Base-by-base conservation (phyloP, 2,113 vertebrate genomes). In the Centropus bengalensis region DNA sequence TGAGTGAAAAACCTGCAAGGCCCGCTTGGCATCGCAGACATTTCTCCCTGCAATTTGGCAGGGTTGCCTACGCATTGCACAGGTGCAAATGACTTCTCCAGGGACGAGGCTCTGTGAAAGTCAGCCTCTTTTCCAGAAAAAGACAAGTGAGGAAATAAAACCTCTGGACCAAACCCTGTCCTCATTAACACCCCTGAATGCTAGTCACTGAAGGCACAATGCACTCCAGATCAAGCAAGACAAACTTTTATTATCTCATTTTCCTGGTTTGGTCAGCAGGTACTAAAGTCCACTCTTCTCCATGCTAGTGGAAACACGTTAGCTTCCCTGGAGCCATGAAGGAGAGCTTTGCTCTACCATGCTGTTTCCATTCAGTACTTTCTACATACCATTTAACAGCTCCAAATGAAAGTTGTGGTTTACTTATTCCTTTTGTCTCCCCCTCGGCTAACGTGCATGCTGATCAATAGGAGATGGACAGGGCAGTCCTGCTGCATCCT, bases 11-110 rank as follows among this genome's bases (percentile, higher is more conserved):
- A 81, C 36, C 79, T 67, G 45, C 13, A 78, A 85, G 82, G 59
- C 54, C 42, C 0, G 1, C 87, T 94, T 95, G 89, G 90, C 87
- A 91, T 49, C 0, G 0, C 0, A 4, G 67, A 11, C 6, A 0
- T 60, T 86, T 83, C 73, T 89, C 64, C 64, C 59, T 38, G 63
- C 0, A 0, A 78, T 90, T 96, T 94, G 95, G 96, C 92, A 88
- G 80, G 60, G 73, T 64, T 59, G 88, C 64, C 59, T 93, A 54
- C 36, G 36, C 1, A 9, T 54, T 76, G 88, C 71, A 69, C 93
- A 96, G 95, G 95, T 96, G 95, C 93, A 95, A 96, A 96, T 83
- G 88, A 69, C 94, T 95, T 90, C 93, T 95, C 92, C 88, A 91
- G 95, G 95, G 95, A 94, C 58, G 64, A 60, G 91, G 82, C 47